Base-by-base conservation (phyloP, 2,797 vertebrate genomes). In the Danio jaintianensis region DNA sequence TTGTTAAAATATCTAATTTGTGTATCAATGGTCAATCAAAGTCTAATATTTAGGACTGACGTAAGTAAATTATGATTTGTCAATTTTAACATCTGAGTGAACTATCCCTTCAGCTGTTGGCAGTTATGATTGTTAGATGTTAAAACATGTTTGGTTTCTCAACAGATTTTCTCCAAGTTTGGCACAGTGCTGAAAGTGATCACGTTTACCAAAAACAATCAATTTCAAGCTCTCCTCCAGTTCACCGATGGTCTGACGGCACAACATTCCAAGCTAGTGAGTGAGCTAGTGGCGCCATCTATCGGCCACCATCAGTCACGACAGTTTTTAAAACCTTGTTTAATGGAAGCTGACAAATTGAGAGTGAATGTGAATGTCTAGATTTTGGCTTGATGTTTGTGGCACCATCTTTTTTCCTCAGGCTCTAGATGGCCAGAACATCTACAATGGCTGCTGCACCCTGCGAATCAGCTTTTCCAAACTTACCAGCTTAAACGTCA, bases 201-300 rank as follows among this genome's bases (percentile, higher is more conserved):
- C 68, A 97, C 97, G 0, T 99, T 98, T 90, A 99, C 97, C 0
- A 99, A 99, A 92, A 98, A 99, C 90, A 97, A 95, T 79, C 97
- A 98, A 86, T 99, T 99, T 85, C 98, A 99, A 90, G 96, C 97
- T 0, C 92, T 99, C 64, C 83, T 99, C 47, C 97, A 99, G 81
- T 98, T 96, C 42, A 90, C 94, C 0, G 97, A 99, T 12, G 96
- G 95, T 0, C 79, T 96, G 62, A 95, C 95, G 0, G 95, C 97
- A 18, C 97, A 99, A 88, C 94, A 96, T 0, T 93, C 97, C 71
- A 99, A 99, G 86, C 89, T 98, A 95, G 97, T 99, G 89, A 96
- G 96, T 91, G 22, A 95, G 97, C 99, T 89, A 96, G 96, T 91
- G 22, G 47, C 62, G 3, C 38, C 53, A 78, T 83, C 85, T 86